A percentile compares a stretch with the other conserved stretches of the same genome.
These are phyloP conservation scores for Trichogramma dendrolimi DNA, from an alignment of 2,888 invertebrate species.

Conservation along the genomic window DNA sequence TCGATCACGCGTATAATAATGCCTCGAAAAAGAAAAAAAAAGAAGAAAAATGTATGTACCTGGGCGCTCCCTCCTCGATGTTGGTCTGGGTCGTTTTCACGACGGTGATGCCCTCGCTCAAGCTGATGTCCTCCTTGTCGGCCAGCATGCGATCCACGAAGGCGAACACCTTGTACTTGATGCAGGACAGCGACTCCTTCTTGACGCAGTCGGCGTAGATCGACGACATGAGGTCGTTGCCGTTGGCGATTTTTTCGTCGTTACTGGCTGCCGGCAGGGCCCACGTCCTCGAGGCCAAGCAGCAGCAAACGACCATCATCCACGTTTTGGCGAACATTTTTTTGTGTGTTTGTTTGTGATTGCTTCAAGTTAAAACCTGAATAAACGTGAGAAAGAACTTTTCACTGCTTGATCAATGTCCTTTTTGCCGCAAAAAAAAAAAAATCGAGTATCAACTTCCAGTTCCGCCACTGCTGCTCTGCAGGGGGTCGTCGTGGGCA, in stretches of 20 bases:
- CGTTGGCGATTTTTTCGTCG: conserved; percentile 63
- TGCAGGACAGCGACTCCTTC: conserved; percentile 79
- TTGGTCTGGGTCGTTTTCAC: conserved; percentile 64
- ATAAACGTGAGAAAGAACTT: background rate
- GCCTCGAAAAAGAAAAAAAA: background rate
- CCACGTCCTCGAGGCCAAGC: conserved; percentile 50
- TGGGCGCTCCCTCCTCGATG: conserved; percentile 73
- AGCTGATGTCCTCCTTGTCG: conserved; percentile 73
- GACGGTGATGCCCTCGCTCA: conserved; percentile 80
- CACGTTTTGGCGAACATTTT: conserved; percentile 29
- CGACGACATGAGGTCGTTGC: conserved; percentile 75
- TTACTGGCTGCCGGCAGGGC: conserved; percentile 65
- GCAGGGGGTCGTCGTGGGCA: background rate
- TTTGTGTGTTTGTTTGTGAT: background rate
- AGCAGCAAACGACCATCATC: conserved; percentile 23
- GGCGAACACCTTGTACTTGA: conserved; percentile 82
- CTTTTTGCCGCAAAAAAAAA: too few relatives aligned
- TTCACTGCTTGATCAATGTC: too few relatives aligned
- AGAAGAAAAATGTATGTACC: conserved; percentile 58
- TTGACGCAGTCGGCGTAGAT: conserved; percentile 74
- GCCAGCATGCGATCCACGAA: conserved; percentile 81
- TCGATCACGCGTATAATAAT: background rate
- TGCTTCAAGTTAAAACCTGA: conserved; percentile 12
- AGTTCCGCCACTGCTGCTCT: background rate
- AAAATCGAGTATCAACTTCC: conserved; percentile 2